These are phyloP conservation scores for Drosophila meridiana DNA, from an alignment of 2,888 invertebrate species.

Conservation along the genomic window DNA sequence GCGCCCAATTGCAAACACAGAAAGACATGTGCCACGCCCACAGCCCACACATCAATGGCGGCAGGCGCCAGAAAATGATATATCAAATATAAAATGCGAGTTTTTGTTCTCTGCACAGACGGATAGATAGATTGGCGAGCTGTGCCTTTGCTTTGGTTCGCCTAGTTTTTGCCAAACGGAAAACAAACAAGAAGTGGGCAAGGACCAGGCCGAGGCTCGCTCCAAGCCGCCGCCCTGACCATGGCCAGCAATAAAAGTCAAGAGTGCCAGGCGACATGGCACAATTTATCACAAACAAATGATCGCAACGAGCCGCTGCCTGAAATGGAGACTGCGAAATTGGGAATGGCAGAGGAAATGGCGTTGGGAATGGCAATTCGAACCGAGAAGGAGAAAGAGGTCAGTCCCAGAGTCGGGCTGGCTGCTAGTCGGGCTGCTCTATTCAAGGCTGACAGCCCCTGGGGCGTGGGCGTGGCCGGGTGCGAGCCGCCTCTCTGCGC, in stretches of 20 bases:
- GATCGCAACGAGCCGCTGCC: constrained; percentile 63
- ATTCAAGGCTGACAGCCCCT: constrained; percentile 48
- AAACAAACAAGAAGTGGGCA: constrained; percentile 22
- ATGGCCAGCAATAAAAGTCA: constrained; percentile 80
- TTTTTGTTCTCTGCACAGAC: constrained; percentile 1
- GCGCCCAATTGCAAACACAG: constrained; percentile 54
- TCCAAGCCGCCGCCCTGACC: constrained; percentile 47
- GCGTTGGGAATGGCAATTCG: constrained; percentile 19
- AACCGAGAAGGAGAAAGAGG: constrained; percentile 40
- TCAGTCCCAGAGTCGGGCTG: constrained; percentile 17
- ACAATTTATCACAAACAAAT: constrained; percentile 77
- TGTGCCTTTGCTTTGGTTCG: constrained; percentile 33
- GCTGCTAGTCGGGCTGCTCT: constrained; percentile 13
- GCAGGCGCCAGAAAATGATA: constrained; percentile 47
- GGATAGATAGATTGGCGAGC: constrained; percentile 2
- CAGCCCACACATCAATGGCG: constrained; percentile 7
- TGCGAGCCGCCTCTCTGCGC: constrained; percentile 10
- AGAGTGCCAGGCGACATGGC: constrained; percentile 72
- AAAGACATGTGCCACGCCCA: constrained; percentile 50
- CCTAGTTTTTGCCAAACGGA: constrained; percentile 38
- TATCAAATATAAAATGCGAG: constrained; percentile 41
- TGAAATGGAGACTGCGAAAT: constrained; percentile 27
- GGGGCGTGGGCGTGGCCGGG: constrained; percentile 57
- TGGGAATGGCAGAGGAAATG: constrained; percentile 7
- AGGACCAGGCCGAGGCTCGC: constrained; percentile 4